Percentiles rank a stretch among this genome's conserved stretches.
Conservation (phyloP, 1,140 invertebrate species). For the Habropoda laboriosa region DNA sequence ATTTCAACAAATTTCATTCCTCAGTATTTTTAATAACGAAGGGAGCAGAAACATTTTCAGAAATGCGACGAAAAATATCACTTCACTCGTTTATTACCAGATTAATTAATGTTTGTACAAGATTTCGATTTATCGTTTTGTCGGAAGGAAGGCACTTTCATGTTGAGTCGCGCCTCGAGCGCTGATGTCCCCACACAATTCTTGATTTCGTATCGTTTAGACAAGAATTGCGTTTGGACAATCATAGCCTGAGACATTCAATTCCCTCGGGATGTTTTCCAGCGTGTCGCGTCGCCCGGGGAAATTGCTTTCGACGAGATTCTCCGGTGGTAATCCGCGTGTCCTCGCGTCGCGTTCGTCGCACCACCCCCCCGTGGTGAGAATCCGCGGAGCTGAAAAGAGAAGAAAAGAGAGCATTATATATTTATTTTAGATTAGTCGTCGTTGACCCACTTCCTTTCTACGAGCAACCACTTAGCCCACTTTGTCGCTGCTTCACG, state of each 20-base stretch:
- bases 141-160: not conserved
- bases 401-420: not conserved
- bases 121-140: not conserved
- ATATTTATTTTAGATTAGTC: conserved; percentile 52
- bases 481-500: conserved; percentile 5
- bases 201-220: conserved; percentile 78
- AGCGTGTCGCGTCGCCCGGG: not conserved
- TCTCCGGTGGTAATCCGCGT: conserved; percentile 21
- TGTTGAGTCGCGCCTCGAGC: conserved; percentile 78
- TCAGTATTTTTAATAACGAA: too few relatives aligned
- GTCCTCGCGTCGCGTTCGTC: conserved; percentile 3
- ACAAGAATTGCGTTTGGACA: conserved; percentile 83
- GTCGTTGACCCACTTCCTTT: conserved; percentile 17
- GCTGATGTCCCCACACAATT: conserved; percentile 83
- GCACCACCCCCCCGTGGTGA: too few relatives aligned
- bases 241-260: conserved; percentile 81
- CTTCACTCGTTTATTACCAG: too few relatives aligned
- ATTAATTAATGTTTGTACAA: too few relatives aligned
- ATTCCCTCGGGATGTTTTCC: conserved; percentile 11
- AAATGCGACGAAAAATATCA: too few relatives aligned
- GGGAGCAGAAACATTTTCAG: too few relatives aligned
- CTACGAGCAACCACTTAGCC: conserved; percentile 20
- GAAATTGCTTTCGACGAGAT: not conserved
- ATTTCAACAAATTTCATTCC: too few relatives aligned
- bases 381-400: not conserved